A percentile compares a stretch with the other conserved stretches of the same genome.
Evolutionary conservation across 2,797 vertebrate genomes (phyloP).

Genomic region (Echeneis naucrates): DNA sequence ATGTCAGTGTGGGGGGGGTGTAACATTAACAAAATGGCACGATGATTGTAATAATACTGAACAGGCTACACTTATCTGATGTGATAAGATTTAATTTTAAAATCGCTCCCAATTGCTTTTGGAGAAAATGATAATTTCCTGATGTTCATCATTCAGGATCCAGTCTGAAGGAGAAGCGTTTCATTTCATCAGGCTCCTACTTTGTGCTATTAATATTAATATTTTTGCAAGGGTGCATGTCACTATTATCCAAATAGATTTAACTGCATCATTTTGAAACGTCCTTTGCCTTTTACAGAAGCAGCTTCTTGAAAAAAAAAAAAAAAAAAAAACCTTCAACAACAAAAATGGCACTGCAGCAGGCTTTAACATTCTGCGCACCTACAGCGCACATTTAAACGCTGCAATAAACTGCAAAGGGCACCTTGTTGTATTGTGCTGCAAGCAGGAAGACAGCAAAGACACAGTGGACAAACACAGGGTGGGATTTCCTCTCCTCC

Average conservation of each 20-base stretch:
- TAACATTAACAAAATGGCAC: slow-evolving; percentile 10
- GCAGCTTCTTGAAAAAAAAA: background rate
- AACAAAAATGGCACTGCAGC: slow-evolving; percentile 33
- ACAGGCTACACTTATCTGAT: slow-evolving; percentile 47
- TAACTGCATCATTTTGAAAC: slow-evolving; percentile 34
- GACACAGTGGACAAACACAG: slow-evolving; percentile 78
- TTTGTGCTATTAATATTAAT: slow-evolving; percentile 64
- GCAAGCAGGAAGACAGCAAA: slow-evolving; percentile 77
- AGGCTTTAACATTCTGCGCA: slow-evolving; percentile 59
- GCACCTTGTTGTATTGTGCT: slow-evolving; percentile 71
- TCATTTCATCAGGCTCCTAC: slow-evolving; percentile 52
- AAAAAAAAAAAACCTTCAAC: slow-evolving; percentile 12
- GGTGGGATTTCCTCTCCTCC: slow-evolving; percentile 82
- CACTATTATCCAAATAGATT: slow-evolving; percentile 61
- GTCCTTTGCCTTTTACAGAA: slow-evolving; percentile 21
- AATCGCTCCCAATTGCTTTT: slow-evolving; percentile 48
- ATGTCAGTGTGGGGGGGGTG: no score
- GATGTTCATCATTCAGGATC: slow-evolving; percentile 52
- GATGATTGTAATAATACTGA: slow-evolving; percentile 28
- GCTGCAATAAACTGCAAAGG: slow-evolving; percentile 63
- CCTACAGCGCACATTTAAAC: slow-evolving; percentile 49
- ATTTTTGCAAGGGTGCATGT: slow-evolving; percentile 43
- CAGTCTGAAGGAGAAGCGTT: slow-evolving; percentile 43
- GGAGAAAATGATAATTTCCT: slow-evolving; percentile 59
- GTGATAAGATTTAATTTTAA: slow-evolving; percentile 52